phyloP scores from a whole-genome alignment of 2,888 invertebrate species.

The Parnassius smintheus region DNA sequence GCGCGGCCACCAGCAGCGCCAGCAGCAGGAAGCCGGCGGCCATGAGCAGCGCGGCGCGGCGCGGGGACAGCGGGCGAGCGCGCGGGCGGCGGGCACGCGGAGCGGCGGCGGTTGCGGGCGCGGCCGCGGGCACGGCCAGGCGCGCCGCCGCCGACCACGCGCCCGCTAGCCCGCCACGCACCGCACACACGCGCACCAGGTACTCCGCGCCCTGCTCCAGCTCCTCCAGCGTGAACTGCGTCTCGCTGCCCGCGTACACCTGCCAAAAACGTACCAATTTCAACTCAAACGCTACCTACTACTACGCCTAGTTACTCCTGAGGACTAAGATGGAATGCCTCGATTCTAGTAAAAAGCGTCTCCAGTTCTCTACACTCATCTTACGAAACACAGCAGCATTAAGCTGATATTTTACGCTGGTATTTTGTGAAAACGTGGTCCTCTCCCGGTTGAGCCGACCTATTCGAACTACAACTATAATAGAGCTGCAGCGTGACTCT shows the following conservation, averaged over 20 bases:
- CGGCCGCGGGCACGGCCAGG: constrained; percentile 66
- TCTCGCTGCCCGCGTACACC: constrained; percentile 85
- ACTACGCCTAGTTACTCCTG: no score
- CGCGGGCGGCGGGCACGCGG: constrained; percentile 78
- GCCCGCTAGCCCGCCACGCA: constrained; percentile 85
- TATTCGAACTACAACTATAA: no score
- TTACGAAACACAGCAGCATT: no score
- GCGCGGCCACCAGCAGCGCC: constrained; percentile 82
- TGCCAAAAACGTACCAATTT: constrained; percentile 43
- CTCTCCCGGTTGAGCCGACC: no score
- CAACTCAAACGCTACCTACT: no score
- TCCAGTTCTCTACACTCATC: no score
- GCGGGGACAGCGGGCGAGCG: constrained; percentile 77
- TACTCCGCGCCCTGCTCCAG: constrained; percentile 89
- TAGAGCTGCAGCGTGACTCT: no score
- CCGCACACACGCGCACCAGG: constrained; percentile 88
- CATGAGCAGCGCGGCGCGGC: constrained; percentile 83
- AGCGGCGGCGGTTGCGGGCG: constrained; percentile 71
- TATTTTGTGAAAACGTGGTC: no score
- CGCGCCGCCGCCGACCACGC: constrained; percentile 85
- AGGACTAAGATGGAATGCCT: no score
- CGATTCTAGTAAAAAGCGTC: no score
- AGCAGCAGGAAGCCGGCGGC: constrained; percentile 82
- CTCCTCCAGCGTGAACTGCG: constrained; percentile 83
- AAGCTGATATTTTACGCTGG: no score